phyloP scores from a whole-genome alignment of 2,797 vertebrate genomes.

The Erpetoichthys calabaricus region DNA sequence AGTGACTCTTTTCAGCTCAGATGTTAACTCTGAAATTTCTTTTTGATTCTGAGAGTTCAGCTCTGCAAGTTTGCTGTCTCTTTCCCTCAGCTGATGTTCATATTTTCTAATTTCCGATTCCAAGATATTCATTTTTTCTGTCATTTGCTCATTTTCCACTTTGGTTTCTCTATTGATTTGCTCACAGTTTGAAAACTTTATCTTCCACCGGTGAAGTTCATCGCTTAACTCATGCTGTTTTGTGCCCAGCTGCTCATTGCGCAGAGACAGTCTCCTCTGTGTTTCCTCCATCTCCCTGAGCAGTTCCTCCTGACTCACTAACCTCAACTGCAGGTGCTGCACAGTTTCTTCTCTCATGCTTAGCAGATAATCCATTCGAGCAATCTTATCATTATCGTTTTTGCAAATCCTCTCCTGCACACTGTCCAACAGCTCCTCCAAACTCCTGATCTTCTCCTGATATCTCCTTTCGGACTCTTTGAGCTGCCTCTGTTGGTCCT shows the following conservation, averaged over 20 bases:
- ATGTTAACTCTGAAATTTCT: constrained; percentile 5
- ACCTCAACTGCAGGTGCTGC: constrained; percentile 6
- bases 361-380: constrained; percentile 12
- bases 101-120: constrained; percentile 5
- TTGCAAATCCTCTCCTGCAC: constrained; percentile 1
- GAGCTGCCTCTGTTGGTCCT: not conserved
- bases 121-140: constrained; percentile 5
- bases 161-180: constrained; percentile 6
- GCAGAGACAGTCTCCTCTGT: constrained; percentile 3
- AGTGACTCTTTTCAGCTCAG: constrained; percentile 7
- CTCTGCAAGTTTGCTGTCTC: constrained; percentile 6
- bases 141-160: constrained; percentile 7
- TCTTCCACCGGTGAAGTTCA: constrained; percentile 12
- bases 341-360: constrained; percentile 12
- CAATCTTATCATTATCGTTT: constrained; percentile 8
- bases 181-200: constrained; percentile 7
- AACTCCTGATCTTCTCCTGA: constrained; percentile 5
- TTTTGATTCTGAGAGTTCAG: constrained; percentile 6
- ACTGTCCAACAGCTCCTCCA: constrained; percentile 3
- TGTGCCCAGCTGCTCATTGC: constrained; percentile 8
- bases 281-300: constrained; percentile 13
- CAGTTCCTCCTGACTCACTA: constrained; percentile 9
- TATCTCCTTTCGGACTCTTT: constrained; percentile 6
- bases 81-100: constrained; percentile 9
- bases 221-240: constrained; percentile 8